These are phyloP conservation scores for Conopomorpha cramerella DNA, from an alignment of 1,140 invertebrate species.

Conservation along the genomic window DNA sequence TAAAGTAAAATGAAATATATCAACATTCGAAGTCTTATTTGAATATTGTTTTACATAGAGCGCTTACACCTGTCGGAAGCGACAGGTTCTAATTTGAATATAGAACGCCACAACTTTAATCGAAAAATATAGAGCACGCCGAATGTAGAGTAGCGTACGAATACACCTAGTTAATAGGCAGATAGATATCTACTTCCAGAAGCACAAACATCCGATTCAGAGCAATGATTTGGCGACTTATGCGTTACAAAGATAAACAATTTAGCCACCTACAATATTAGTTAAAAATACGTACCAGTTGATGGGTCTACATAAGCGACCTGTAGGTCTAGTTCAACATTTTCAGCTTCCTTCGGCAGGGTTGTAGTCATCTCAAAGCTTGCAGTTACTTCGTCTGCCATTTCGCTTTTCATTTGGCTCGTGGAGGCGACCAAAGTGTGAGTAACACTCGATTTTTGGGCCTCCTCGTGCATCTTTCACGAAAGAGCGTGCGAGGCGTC, in stretches of 20 bases:
- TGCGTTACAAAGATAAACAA: background rate
- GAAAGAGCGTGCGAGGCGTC: constrained; percentile 32
- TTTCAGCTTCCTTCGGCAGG: constrained; percentile 30
- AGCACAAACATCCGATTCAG: constrained; percentile 2
- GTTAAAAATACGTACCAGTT: constrained; percentile 28
- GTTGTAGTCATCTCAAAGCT: constrained; percentile 35
- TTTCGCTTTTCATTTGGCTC: constrained; percentile 43
- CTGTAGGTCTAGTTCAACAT: constrained; percentile 38
- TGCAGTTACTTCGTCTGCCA: constrained; percentile 27
- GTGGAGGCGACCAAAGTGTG: constrained; percentile 46
- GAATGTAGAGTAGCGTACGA: background rate
- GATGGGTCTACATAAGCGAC: constrained; percentile 41
- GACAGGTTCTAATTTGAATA: constrained; percentile 12
- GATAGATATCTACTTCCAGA: background rate
- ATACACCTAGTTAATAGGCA: too few relatives aligned
- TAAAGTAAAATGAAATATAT: background rate
- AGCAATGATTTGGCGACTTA: constrained; percentile 1
- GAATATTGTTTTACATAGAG: background rate
- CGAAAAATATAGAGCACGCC: too few relatives aligned
- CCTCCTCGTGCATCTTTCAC: constrained; percentile 52
- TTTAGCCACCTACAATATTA: background rate
- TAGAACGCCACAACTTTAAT: background rate
- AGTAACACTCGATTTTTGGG: constrained; percentile 55
- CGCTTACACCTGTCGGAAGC: background rate
- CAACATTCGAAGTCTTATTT: background rate